Conservation (phyloP, 2,888 invertebrate genomes). For the Drosophila atroscutellata region DNA sequence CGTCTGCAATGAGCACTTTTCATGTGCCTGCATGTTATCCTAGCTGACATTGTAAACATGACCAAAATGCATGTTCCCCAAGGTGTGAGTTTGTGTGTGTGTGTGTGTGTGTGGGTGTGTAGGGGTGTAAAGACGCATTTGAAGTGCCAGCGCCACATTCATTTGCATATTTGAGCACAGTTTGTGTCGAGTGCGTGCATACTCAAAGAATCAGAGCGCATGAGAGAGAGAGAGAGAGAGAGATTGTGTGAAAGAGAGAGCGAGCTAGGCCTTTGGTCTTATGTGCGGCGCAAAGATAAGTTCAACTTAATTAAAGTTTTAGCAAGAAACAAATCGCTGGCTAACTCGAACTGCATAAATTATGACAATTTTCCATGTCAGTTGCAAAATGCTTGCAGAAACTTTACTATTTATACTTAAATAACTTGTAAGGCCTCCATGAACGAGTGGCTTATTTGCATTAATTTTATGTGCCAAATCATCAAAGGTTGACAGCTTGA, state of each 20-base stretch:
- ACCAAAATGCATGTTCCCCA: conserved; percentile 74
- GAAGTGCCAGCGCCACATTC: conserved; percentile 69
- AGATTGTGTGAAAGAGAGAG: conserved; percentile 6
- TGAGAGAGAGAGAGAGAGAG: neutral
- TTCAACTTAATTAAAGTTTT: conserved; percentile 77
- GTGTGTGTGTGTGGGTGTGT: conserved; percentile 22
- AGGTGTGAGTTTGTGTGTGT: conserved; percentile 47
- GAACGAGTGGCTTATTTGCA: conserved; percentile 1
- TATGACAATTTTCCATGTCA: conserved; percentile 48
- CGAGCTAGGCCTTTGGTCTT: conserved; percentile 43
- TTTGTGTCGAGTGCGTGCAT: conserved; percentile 49
- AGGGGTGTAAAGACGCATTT: conserved; percentile 71
- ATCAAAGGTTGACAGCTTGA: conserved; percentile 12
- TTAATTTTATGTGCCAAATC: conserved; percentile 1
- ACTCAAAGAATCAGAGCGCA: conserved; percentile 16
- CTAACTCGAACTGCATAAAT: conserved; percentile 62
- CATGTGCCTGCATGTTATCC: conserved; percentile 67
- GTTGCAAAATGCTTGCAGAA: conserved; percentile 8
- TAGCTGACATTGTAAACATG: conserved; percentile 78
- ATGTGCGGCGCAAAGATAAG: conserved; percentile 75
- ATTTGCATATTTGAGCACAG: conserved; percentile 74
- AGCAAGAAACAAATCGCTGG: conserved; percentile 62
- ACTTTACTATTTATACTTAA: conserved; percentile 26
- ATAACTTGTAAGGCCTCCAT: conserved; percentile 12
- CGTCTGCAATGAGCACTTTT: conserved; percentile 37